These are phyloP conservation scores for Hirudo medicinalis DNA, from an alignment of 1,140 invertebrate genomes.

Conservation along the genomic window DNA sequence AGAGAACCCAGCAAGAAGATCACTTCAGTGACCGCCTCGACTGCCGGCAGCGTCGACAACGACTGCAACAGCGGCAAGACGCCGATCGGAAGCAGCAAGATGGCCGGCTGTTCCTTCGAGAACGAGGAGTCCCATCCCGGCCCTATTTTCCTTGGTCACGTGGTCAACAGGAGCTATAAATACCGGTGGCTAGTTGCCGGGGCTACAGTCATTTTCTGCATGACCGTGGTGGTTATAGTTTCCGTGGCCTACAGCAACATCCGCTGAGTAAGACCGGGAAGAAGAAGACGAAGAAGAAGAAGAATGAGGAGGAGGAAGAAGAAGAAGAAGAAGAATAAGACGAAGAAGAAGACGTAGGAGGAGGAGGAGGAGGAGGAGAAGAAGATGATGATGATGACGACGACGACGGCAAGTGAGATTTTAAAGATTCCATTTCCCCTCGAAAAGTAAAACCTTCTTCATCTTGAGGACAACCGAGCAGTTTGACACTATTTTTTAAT, in stretches of 20 bases:
- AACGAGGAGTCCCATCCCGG: conserved; percentile 15
- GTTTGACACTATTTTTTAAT: no score
- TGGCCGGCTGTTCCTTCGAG: background rate
- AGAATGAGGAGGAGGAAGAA: background rate
- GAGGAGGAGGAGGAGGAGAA: background rate
- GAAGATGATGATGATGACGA: background rate
- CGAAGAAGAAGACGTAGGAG: no score
- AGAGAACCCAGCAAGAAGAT: background rate
- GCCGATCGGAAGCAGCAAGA: background rate
- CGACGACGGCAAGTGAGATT: background rate
- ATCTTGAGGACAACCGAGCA: no score
- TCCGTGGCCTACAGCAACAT: conserved; percentile 20
- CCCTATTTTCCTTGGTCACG: conserved; percentile 18
- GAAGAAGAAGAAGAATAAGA: background rate
- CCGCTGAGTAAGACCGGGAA: background rate
- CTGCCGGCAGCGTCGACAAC: background rate
- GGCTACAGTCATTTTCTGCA: conserved; percentile 13
- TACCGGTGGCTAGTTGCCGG: conserved; percentile 18
- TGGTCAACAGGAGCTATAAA: conserved; percentile 18
- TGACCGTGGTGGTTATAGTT: conserved; percentile 21
- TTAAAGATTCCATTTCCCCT: no score
- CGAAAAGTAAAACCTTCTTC: no score
- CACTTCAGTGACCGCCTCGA: background rate
- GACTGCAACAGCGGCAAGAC: background rate
- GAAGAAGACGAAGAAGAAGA: no score